A percentile compares a stretch with the other conserved stretches of the same genome.
phyloP scores from a whole-genome alignment of 1,140 invertebrate genomes.

The Chelonus insularis region DNA sequence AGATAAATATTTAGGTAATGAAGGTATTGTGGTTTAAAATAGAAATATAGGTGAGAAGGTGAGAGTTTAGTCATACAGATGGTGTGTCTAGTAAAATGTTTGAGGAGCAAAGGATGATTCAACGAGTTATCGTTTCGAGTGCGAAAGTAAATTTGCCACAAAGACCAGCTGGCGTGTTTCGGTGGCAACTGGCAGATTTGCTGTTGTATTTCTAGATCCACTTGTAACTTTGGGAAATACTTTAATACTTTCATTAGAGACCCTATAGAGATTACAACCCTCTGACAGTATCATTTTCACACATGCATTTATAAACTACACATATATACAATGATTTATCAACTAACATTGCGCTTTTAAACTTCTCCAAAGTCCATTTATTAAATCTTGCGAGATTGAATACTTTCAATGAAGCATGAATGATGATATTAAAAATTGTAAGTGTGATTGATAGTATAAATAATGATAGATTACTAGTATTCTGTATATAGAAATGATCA shows the following conservation, averaged over 20 bases:
- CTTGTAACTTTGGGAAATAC: conserved; percentile 7
- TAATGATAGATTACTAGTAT: too few species aligned
- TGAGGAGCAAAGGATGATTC: background rate
- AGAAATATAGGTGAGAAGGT: background rate
- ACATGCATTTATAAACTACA: background rate
- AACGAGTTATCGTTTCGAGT: conserved; percentile 5
- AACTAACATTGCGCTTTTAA: too few species aligned
- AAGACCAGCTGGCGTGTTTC: conserved; percentile 15
- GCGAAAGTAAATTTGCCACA: conserved; percentile 23
- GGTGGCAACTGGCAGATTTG: conserved; percentile 15
- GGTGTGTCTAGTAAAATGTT: too few species aligned
- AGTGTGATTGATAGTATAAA: too few species aligned
- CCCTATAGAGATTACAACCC: background rate
- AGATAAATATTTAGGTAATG: too few species aligned
- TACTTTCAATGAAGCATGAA: too few species aligned
- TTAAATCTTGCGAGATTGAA: too few species aligned
- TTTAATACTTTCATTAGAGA: background rate
- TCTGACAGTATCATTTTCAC: background rate
- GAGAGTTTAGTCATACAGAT: background rate
- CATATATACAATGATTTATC: too few species aligned
- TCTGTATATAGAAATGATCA: too few species aligned
- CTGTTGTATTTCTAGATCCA: conserved; percentile 29
- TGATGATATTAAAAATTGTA: too few species aligned
- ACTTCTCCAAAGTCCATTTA: too few species aligned
- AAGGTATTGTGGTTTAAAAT: background rate